Base-by-base conservation (phyloP, 1,140 invertebrate genomes). In the Cataglyphis hispanica region DNA sequence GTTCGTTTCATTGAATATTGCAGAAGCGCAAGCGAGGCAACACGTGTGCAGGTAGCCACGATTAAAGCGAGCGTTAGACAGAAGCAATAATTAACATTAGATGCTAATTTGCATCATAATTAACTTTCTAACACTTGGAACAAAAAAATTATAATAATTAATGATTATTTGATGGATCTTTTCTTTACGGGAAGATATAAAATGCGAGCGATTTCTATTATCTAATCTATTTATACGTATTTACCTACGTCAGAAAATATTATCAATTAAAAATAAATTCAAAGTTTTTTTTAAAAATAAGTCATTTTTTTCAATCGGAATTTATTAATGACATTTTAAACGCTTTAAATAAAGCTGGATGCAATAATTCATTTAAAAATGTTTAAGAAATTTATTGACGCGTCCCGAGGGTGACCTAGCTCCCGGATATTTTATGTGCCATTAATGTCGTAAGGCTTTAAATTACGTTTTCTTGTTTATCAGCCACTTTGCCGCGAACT, bases 1-100 rank as follows among this genome's bases (percentile, higher is more conserved):
- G 87, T 43, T 86, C 76, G 69, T 88, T 50, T 63, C 69, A 27
- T 60, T 87, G 46, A 72, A 88, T 89, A 72, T 72, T 80, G 88
- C 75, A 78, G 40, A 83, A 89, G 88, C 88, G 78, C 74, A 89
- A 89, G 88, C 88, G 76, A 72, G 85, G 88, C 84, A 89, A 85
- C 88, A 89, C 84, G 88, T 89, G 87, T 70, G 88, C 76, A 88
- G 53, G 53, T 89, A 89, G 88, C 84, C 84, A 89, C 87, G 88
- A 88, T 86, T 43, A 89, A 89, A 89, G 87, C 76, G 87, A 89
- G 88, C 76, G 84, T 86, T 86, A 72, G 64, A 56, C 58, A 67
- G 67, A 83, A 77, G 87, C 84, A 64, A 83, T 89, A 76, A 86
- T 89, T 83, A 60, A 60, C 53, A 74, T 83, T 43, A 60, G 53